Evolutionary conservation across 2,888 invertebrate genomes (phyloP), one percentile per base, ranked within the genome.

Genomic region (Morinoia aosen): DNA sequence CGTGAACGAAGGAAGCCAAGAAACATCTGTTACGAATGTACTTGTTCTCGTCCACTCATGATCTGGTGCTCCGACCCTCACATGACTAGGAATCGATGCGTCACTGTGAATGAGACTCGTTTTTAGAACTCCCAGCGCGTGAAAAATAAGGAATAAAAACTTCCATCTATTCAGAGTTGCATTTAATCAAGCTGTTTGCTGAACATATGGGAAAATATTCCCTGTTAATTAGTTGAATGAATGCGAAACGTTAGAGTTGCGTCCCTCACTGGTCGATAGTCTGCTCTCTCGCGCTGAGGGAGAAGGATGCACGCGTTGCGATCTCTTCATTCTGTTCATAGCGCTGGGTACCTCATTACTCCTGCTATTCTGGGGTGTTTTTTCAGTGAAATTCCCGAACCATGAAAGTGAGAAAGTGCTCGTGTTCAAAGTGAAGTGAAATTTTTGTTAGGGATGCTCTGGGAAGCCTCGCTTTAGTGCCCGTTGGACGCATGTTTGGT

Each of bases 221-320:
- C 0, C 19, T 76, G 10, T 0, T 16, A 76, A 14, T 76, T 76
- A 76, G 25, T 25, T 76, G 25, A 33, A 76, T 16, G 76, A 12
- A 76, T 33, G 33, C 33, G 90, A 40, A 90, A 90, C 90, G 90
- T 90, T 90, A 40, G 90, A 90, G 90, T 90, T 40, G 48, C 39
- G 40, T 93, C 58, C 56, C 57, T 93, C 93, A 33, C 93, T 93
- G 93, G 93, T 93, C 93, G 93, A 93, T 93, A 93, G 93, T 93
- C 93, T 25, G 48, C 93, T 93, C 93, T 39, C 93, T 56, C 57
- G 12, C 93, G 93, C 57, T 33, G 93, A 57, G 39, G 93, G 57
- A 48, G 93, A 57, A 57, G 93, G 56, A 56, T 93, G 93, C 57
- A 33, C 10, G 40, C 56, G 40, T 40, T 39, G 12, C 39, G 40